Base-by-base conservation (phyloP, 1,140 invertebrate species). In the Hylaeus volcanicus region DNA sequence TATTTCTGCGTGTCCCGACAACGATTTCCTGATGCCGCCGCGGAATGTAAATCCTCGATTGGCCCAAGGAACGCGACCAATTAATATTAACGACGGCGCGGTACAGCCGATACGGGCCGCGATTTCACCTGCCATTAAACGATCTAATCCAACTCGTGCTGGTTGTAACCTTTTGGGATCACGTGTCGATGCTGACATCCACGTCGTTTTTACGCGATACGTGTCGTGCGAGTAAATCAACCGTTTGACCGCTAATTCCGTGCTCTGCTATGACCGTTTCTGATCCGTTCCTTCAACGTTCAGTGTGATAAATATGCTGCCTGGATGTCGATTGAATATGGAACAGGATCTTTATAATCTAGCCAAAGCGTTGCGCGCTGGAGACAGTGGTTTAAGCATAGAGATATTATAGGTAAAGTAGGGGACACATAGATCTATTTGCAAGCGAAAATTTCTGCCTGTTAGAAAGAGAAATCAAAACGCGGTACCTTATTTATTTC, bases 61-160 rank as follows among this genome's bases (percentile, higher is more conserved):
- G 60, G 72, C 56, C 63, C 12, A 37, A 63, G 11, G 77, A 66
- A 64, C 69, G 58, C 61, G 68, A 58, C 43, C 74, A 86, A 87
- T 86, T 87, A 87, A 87, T 86, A 87, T 87, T 86, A 86, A 83
- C 84, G 84, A 81, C 80, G 68, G 56, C 66, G 26, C 9, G 71
- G 53, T 75, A 77, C 68, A 79, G 69, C 37, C 60, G 56, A 68
- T 37, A 51, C 48, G 53, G 58, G 73, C 43, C 74, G 63, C 75
- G 84, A 86, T 79, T 82, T 72, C 51, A 68, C 43, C 66, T 63
- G 61, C 71, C 84, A 83, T 82, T 82, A 74, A 61, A 86, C 72
- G 77, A 86, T 86, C 84, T 86, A 85, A 86, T 85, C 63, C 48
- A 74, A 63, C 72, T 71, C 79, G 58, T 51, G 48, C 39, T 48